These are phyloP conservation scores for Agelas oroides DNA, from an alignment of 37 sponge, comb jelly and placozoan genomes.

Conservation along the genomic window DNA sequence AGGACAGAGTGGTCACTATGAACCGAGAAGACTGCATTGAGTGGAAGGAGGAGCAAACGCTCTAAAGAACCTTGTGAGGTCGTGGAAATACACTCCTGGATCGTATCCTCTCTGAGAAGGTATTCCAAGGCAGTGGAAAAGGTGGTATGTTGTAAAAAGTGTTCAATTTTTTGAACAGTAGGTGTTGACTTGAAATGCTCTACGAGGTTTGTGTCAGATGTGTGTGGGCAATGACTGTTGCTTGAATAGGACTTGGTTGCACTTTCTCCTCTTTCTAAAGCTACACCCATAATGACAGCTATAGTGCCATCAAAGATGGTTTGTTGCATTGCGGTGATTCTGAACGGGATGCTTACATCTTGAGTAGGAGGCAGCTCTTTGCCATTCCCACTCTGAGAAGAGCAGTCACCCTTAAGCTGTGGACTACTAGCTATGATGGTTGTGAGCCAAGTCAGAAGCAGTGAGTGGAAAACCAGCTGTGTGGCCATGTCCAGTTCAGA, in stretches of 20 bases:
- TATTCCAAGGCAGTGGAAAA: neutral
- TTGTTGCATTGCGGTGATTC: slow-evolving; percentile 42
- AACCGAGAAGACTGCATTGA: slow-evolving; percentile 19
- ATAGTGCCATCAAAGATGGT: slow-evolving; percentile 36
- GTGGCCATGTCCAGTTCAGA: neutral
- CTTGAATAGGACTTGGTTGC: too few species aligned
- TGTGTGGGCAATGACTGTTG: too few species aligned
- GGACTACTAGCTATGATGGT: neutral
- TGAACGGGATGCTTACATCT: slow-evolving; percentile 19
- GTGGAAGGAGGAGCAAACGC: slow-evolving; percentile 12
- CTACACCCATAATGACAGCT: slow-evolving; percentile 38
- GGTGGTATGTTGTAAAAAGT: neutral
- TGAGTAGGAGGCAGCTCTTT: neutral
- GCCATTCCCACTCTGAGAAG: neutral
- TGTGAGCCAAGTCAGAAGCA: slow-evolving; percentile 57
- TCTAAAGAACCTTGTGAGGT: slow-evolving; percentile 6
- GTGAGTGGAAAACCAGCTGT: slow-evolving; percentile 29
- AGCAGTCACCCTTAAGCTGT: neutral
- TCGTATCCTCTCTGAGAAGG: neutral
- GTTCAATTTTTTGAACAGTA: neutral
- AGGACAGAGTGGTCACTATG: slow-evolving; percentile 52
- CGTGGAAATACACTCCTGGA: neutral
- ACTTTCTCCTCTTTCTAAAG: neutral
- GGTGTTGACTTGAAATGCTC: neutral
- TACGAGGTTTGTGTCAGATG: too few species aligned